Base-by-base conservation (phyloP, 2,113 vertebrate species). In the Apteryx owenii region DNA sequence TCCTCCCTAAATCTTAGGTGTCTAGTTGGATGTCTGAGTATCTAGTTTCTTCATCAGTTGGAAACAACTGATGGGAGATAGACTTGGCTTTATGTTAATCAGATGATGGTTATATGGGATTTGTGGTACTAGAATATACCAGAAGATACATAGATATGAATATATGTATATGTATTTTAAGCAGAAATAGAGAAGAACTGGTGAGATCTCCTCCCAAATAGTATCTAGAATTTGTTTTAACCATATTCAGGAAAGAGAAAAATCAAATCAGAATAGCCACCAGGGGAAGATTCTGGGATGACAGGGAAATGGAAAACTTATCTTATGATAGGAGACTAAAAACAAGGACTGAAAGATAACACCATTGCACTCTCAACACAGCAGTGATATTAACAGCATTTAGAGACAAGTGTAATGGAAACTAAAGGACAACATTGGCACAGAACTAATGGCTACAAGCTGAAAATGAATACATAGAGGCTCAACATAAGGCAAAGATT, bases 361-460 rank as follows among this genome's bases (percentile, higher is more conserved):
- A 31, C 46, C 78, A n/a, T 54, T 87, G 48, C 65, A 26, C 38
- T 87, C 84, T 65, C 51, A 69, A 33, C n/a, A 31, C 61, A 76
- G 64, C 76, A 90, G 22, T 61, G 51, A 26, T 10, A 42, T 75
- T 92, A 95, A 38, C 31, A 89, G 81, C 83, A 50, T 92, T 51
- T 89, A 88, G 78, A 69, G 61, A 85, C 38, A 50, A n/a, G 73
- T 73, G 26, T 91, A 94, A 90, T 95, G 80, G 93, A 84, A 93
- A 95, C 90, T 71, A 84, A 90, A 75, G 83, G 83, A 81, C 76
- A 83, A 48, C 46, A 33, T 2, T 75, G 58, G 72, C 90, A 62
- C 60, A 78, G 83, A 95, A 78, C 77, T 78, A 93, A 90, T 75
- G 65, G 60, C 83, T 89, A 69, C 65, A 66, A 68, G 86, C 72